These are phyloP conservation scores for Anniella stebbinsi DNA, from an alignment of 2,797 vertebrate species.

Conservation along the genomic window DNA sequence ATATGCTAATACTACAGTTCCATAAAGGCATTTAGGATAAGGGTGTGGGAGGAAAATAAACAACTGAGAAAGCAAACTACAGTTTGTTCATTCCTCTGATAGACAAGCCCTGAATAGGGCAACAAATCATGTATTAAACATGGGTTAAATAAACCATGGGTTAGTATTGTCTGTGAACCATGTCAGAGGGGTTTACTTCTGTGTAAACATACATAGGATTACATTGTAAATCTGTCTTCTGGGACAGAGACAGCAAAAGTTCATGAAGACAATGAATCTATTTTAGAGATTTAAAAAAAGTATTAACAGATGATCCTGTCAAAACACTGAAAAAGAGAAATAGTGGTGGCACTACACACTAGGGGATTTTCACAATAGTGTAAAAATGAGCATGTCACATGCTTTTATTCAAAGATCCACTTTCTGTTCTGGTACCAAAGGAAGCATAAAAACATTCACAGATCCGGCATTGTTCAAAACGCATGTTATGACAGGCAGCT, in stretches of 20 bases:
- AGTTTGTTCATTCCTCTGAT: too few relatives aligned
- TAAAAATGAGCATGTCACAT: conserved; percentile 60
- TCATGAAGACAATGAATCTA: conserved; percentile 42
- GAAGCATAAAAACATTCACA: conserved; percentile 48
- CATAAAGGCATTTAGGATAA: too few relatives aligned
- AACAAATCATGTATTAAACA: too few relatives aligned
- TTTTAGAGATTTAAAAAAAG: conserved; percentile 44
- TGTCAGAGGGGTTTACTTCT: background rate
- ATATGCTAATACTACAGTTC: too few relatives aligned
- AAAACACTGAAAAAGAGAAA: conserved; percentile 58
- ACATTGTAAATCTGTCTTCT: conserved; percentile 41
- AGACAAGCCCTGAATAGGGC: too few relatives aligned
- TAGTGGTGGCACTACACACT: conserved; percentile 52
- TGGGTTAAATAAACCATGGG: too few relatives aligned
- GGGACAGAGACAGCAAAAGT: conserved; percentile 33
- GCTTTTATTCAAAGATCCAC: conserved; percentile 54
- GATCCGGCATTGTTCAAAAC: conserved; percentile 59
- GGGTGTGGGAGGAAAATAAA: too few relatives aligned
- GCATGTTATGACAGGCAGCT: conserved; percentile 44
- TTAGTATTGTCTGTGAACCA: too few relatives aligned
- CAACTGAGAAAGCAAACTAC: too few relatives aligned
- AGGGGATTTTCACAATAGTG: conserved; percentile 24
- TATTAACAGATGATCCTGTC: conserved; percentile 42
- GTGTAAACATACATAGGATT: background rate
- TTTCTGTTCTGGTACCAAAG: conserved; percentile 60